Conservation (phyloP, 2,797 vertebrate species). For the Brotula barbata region DNA sequence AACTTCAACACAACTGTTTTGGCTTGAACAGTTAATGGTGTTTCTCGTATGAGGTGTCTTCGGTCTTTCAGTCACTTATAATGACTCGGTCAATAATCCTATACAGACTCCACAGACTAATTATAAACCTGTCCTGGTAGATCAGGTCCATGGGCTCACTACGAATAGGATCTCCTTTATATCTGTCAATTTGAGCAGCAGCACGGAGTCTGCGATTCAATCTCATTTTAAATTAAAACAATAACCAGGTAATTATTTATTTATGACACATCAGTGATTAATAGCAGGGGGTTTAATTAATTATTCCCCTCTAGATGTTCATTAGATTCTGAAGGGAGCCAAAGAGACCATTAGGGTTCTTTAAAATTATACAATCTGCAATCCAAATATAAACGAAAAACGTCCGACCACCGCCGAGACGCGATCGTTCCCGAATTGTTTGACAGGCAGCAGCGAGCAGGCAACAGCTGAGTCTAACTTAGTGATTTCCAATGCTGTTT, state of each 20-base stretch:
- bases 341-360: slow-evolving; percentile 20
- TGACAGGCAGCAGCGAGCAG: too few relatives aligned
- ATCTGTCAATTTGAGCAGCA: slow-evolving; percentile 10
- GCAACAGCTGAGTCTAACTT: too few relatives aligned
- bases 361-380: slow-evolving; percentile 16
- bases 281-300: slow-evolving; percentile 36
- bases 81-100: not conserved
- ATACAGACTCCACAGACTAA: too few relatives aligned
- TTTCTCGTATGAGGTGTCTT: slow-evolving; percentile 4
- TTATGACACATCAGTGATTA: slow-evolving; percentile 50
- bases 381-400: too few relatives aligned
- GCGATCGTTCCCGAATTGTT: too few relatives aligned
- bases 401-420: too few relatives aligned
- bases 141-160: slow-evolving; percentile 6
- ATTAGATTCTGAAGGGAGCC: slow-evolving; percentile 15
- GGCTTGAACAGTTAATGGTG: slow-evolving; percentile 8
- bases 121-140: slow-evolving; percentile 1
- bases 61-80: too few relatives aligned
- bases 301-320: slow-evolving; percentile 27
- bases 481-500: too few relatives aligned
- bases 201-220: slow-evolving; percentile 20
- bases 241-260: slow-evolving; percentile 61
- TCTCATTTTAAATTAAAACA: slow-evolving; percentile 63
- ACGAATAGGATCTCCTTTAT: slow-evolving; percentile 5
- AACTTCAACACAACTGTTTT: slow-evolving; percentile 18